Evolutionary conservation across 2,113 vertebrate genomes (phyloP).

Genomic region (Parotia lawesii): DNA sequence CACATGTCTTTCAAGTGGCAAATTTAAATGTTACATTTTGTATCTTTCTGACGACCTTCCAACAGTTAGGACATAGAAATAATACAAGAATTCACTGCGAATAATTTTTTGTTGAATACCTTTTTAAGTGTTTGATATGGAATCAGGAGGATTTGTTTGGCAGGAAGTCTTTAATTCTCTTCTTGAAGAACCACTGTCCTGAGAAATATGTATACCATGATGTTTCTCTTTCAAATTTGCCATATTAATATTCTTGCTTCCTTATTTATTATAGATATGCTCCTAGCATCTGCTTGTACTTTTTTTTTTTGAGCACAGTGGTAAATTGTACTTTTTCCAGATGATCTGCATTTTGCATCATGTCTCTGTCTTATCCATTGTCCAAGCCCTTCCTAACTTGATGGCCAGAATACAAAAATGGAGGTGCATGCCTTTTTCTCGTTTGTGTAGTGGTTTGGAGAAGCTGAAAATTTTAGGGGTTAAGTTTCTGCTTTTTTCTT

Average conservation of each 20-base stretch:
- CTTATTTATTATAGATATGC: neutral
- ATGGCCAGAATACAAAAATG: neutral
- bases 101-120: neutral
- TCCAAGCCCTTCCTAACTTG: neutral
- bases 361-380: neutral
- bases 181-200: neutral
- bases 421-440: neutral
- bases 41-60: neutral
- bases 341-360: neutral
- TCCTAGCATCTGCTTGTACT: neutral
- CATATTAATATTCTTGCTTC: neutral
- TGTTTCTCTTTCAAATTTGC: neutral
- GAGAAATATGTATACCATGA: neutral
- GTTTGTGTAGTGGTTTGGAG: neutral
- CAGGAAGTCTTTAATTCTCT: neutral
- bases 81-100: neutral
- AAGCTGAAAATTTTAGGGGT: neutral
- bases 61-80: neutral
- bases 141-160: neutral
- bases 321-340: neutral
- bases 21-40: neutral
- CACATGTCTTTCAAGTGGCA: neutral
- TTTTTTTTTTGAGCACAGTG: neutral
- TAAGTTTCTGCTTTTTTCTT: neutral
- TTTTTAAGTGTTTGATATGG: neutral